Evolutionary conservation across 1,140 invertebrate species (phyloP).

Genomic region (Meloidogyne exigua): DNA sequence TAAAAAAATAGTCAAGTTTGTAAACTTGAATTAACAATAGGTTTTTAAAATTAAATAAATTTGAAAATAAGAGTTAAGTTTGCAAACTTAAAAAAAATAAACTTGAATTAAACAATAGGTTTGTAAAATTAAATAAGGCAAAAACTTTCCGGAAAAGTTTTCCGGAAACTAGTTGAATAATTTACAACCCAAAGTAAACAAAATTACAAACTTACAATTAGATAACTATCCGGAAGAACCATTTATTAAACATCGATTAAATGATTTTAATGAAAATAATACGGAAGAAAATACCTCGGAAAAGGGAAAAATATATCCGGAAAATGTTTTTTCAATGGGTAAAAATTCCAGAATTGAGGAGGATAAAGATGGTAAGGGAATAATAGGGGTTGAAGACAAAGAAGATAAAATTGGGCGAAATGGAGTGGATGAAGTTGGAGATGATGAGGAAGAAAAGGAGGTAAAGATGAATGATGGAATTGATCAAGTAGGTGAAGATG

Average conservation of each 20-base stretch:
- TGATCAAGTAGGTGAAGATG: background rate
- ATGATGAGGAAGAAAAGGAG: background rate
- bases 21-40: no score
- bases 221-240: background rate
- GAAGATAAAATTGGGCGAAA: background rate
- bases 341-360: background rate
- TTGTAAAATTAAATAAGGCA: no score
- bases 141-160: background rate
- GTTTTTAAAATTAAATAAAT: background rate
- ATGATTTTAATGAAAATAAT: background rate
- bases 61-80: no score
- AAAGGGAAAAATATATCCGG: conserved; percentile 8
- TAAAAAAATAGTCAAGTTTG: background rate
- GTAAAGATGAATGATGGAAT: background rate
- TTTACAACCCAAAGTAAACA: background rate
- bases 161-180: background rate
- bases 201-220: background rate
- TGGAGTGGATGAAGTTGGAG: background rate
- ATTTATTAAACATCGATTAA: conserved; percentile 7
- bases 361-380: background rate
- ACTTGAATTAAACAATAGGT: no score
- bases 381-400: background rate
- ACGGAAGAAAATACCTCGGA: background rate
- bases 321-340: conserved; percentile 6
- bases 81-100: no score